These are phyloP conservation scores for Eupelmus urozonus DNA, from an alignment of 2,888 invertebrate species.

Conservation along the genomic window DNA sequence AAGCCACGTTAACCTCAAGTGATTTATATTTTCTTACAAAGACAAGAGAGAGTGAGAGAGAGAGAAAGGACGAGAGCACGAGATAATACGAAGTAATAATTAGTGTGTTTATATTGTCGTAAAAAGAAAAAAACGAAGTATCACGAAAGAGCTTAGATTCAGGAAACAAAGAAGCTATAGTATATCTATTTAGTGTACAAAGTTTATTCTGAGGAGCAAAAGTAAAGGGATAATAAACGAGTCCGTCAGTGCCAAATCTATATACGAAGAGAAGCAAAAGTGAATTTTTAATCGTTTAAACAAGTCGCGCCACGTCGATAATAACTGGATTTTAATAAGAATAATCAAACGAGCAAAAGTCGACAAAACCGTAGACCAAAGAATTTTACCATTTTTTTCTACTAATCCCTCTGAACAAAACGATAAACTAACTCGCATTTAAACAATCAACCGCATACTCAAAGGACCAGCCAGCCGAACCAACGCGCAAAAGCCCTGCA, in stretches of 20 bases:
- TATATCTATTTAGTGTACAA: slow-evolving; percentile 76
- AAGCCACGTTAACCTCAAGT: slow-evolving; percentile 78
- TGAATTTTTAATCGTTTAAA: slow-evolving; percentile 55
- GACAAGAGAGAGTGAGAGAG: slow-evolving; percentile 58
- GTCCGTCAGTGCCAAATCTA: slow-evolving; percentile 77
- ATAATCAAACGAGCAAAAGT: slow-evolving; percentile 55
- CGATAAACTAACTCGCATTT: slow-evolving; percentile 30
- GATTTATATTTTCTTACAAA: slow-evolving; percentile 77
- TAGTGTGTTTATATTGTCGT: slow-evolving; percentile 76
- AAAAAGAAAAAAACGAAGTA: slow-evolving; percentile 66
- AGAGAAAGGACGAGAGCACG: slow-evolving; percentile 17
- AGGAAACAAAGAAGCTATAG: slow-evolving; percentile 70
- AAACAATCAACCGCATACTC: too few species aligned
- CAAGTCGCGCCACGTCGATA: slow-evolving; percentile 52
- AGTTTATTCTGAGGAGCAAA: slow-evolving; percentile 71
- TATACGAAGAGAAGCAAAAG: slow-evolving; percentile 63
- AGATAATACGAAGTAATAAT: slow-evolving; percentile 66
- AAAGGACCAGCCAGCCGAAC: slow-evolving; percentile 2
- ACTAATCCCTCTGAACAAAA: slow-evolving; percentile 70
- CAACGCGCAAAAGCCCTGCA: slow-evolving; percentile 38
- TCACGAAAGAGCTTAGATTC: slow-evolving; percentile 66
- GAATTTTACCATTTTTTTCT: slow-evolving; percentile 76
- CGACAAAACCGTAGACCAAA: slow-evolving; percentile 74
- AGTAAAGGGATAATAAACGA: slow-evolving; percentile 62
- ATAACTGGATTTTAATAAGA: slow-evolving; percentile 55